Evolutionary conservation across 2,113 vertebrate species (phyloP), one percentile per base, ranked within the genome.

Genomic region (Fregetta grallaria): DNA sequence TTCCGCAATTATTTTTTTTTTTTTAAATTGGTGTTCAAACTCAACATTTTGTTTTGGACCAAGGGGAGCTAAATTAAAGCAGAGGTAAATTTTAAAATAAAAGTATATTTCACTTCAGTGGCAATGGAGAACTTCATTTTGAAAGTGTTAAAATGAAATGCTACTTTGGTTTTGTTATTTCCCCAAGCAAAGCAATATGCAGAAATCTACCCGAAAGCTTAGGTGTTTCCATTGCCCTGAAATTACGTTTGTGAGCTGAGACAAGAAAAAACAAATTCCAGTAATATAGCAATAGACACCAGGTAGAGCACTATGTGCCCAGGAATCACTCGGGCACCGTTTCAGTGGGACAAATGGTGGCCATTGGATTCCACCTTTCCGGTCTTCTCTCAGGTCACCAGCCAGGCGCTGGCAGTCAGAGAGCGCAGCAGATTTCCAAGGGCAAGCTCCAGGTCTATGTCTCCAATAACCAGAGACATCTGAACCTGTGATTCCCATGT

Each of bases 241-340:
- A 71, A 42, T 81, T 56, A 58, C 1, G 0, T 7, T 4, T 61
- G 25, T 49, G 27, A 90, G 22, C 34, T 6, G 8, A 49, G 77
- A 74, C 17, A 84, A 61, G 38, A 63, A 29, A 38, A 65, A 9
- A 3, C 9, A 76, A 85, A 61, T 10, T 61, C 42, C 13, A 81
- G 58, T 44, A 53, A 30, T 3, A 44, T 0, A 73, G n/a, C 34
- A 27, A 67, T 15, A 12, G 63, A n/a, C 25, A 20, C 4, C 22
- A 62, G 12, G 29, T 1, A 63, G 70, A 66, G 29, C 32, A 22
- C 7, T 8, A 8, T 0, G 3, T 22, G 58, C 36, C 38, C 36
- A 22, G 12, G 52, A 78, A 34, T 66, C 15, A 6, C 32, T 29
- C 3, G 0, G 23, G 22, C 59, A 44, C 25, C 1, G 0, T 53